Percentiles rank a stretch among this genome's conserved stretches.
Evolutionary conservation across 2,888 invertebrate genomes (phyloP).

Genomic region (Erebia palarica): DNA sequence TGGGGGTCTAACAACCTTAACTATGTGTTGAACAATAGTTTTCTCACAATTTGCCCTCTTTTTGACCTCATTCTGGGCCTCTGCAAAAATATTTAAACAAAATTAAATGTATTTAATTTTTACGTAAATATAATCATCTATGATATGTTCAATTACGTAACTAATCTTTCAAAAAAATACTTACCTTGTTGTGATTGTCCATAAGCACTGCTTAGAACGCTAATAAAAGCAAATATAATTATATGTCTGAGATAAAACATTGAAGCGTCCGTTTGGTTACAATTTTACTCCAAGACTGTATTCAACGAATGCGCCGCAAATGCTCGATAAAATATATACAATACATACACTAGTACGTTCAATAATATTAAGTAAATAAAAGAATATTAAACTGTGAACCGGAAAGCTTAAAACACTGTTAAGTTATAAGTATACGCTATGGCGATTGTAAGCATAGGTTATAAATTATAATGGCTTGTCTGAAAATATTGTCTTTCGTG

Average conservation of each 20-base stretch:
- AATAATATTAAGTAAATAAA: constrained; percentile 7
- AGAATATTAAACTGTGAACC: constrained; percentile 11
- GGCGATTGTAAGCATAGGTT: too few relatives aligned
- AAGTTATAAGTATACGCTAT: too few relatives aligned
- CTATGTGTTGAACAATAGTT: too few relatives aligned
- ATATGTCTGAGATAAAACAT: constrained; percentile 13
- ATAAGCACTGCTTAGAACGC: background rate
- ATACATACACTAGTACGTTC: constrained; percentile 40
- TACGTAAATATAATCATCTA: too few relatives aligned
- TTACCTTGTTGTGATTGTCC: constrained; percentile 4
- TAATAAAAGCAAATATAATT: constrained; percentile 7
- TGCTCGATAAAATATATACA: background rate
- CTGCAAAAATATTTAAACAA: background rate
- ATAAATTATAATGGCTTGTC: background rate
- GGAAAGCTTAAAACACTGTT: too few relatives aligned
- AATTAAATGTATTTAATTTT: constrained; percentile 4
- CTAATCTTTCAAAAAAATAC: background rate
- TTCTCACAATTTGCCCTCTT: too few relatives aligned
- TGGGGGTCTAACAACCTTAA: too few relatives aligned
- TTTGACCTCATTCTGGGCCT: background rate
- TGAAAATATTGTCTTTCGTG: background rate
- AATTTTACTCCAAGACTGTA: constrained; percentile 2
- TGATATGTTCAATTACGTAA: background rate
- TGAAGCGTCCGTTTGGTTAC: background rate
- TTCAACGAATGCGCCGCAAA: background rate